Percentiles rank a stretch among this genome's conserved stretches.
These are phyloP conservation scores for Coilia nasus DNA, from an alignment of 2,797 vertebrate species.

Conservation along the genomic window DNA sequence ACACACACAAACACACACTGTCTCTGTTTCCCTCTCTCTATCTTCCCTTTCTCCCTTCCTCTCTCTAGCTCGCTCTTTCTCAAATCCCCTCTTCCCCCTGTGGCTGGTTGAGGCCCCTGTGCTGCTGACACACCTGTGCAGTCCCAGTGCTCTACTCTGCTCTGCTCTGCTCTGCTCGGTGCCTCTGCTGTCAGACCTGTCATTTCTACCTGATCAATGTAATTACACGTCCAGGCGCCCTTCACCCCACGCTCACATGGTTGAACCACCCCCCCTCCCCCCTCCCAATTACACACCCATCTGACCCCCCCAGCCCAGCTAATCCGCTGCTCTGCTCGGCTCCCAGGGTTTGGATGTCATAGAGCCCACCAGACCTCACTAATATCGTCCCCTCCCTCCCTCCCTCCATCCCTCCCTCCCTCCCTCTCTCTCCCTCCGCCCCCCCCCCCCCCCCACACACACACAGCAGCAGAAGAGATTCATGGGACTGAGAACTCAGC, in stretches of 20 bases:
- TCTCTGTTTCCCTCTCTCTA: too few relatives aligned
- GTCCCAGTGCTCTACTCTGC: conserved; percentile 61
- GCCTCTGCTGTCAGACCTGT: conserved; percentile 71
- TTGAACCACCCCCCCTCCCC: conserved; percentile 39
- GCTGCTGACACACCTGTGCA: conserved; percentile 70
- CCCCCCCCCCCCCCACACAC: too few relatives aligned
- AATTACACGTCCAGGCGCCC: conserved; percentile 72
- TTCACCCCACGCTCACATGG: conserved; percentile 60
- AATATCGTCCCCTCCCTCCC: not conserved
- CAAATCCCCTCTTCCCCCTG: conserved; percentile 20
- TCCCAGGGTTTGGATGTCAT: conserved; percentile 13
- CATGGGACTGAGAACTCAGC: too few relatives aligned
- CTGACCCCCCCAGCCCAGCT: not conserved
- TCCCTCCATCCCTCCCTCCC: too few relatives aligned
- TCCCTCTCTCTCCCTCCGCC: too few relatives aligned
- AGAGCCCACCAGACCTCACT: not conserved
- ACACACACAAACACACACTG: not conserved
- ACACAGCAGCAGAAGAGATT: too few relatives aligned
- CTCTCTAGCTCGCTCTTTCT: conserved; percentile 31
- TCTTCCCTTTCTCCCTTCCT: not conserved
- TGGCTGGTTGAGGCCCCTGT: conserved; percentile 39
- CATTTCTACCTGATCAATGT: conserved; percentile 79
- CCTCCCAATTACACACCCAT: not conserved
- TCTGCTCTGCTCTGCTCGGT: not conserved
- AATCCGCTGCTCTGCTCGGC: not conserved